phyloP scores from a whole-genome alignment of 2,797 vertebrate genomes.

The Gila robusta region DNA sequence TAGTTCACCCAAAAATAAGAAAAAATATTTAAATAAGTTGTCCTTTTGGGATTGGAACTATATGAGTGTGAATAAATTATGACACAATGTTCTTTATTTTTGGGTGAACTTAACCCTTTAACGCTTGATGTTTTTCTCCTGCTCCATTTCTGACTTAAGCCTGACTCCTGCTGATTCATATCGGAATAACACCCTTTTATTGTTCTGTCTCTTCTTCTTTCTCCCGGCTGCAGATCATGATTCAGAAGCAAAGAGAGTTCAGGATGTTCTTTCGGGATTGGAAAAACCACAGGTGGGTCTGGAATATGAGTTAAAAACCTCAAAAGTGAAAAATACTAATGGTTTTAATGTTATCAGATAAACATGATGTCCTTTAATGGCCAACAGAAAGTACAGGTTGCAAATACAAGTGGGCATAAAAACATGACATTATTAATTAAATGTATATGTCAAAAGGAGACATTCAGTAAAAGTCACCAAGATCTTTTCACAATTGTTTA shows the following conservation, averaged over 20 bases:
- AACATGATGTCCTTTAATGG: background rate
- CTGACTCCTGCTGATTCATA: slow-evolving; percentile 23
- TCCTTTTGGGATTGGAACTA: background rate
- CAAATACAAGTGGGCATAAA: background rate
- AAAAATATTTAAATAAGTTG: background rate
- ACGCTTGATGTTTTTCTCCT: background rate
- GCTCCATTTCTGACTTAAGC: slow-evolving; percentile 5
- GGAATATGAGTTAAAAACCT: background rate
- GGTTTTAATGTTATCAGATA: background rate
- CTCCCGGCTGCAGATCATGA: slow-evolving; percentile 86
- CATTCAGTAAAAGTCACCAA: background rate
- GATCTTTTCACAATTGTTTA: slow-evolving; percentile 39
- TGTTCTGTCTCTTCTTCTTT: slow-evolving; percentile 23
- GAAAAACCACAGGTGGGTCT: slow-evolving; percentile 95
- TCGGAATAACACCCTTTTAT: slow-evolving; percentile 19
- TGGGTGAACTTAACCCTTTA: background rate
- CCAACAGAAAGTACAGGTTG: slow-evolving; percentile 9
- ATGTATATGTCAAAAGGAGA: background rate
- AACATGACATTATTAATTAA: background rate
- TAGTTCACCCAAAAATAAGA: background rate
- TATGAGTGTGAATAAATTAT: background rate
- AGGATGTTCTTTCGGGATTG: slow-evolving; percentile 94
- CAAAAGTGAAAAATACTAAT: background rate
- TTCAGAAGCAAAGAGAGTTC: slow-evolving; percentile 92
- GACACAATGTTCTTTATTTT: background rate